Percentiles rank a stretch among this genome's conserved stretches.
Conservation (phyloP, 2,888 invertebrate species). For the Dasysyrphus tricinctus region DNA sequence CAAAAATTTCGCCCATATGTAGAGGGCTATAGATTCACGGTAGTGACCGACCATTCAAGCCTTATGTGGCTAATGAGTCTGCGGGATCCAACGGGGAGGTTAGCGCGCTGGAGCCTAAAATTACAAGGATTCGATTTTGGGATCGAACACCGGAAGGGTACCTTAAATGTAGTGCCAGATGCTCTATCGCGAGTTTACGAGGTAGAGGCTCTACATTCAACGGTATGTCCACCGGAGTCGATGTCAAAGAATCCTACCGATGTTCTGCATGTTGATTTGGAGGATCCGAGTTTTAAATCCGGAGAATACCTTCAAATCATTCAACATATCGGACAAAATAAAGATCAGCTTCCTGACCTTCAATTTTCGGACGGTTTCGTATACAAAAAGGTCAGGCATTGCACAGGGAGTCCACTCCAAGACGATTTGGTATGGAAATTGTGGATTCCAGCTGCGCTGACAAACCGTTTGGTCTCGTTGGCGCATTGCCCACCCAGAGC, state of each 20-base stretch:
- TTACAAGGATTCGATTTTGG: too few species aligned
- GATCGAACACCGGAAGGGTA: too few species aligned
- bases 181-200: too few species aligned
- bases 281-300: background rate
- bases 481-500: too few species aligned
- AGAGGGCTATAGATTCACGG: background rate
- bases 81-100: background rate
- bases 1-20: too few species aligned
- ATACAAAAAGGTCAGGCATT: conserved; percentile 12
- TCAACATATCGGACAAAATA: background rate
- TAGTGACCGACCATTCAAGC: background rate
- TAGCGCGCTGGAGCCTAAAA: too few species aligned
- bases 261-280: conserved; percentile 12
- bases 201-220: background rate
- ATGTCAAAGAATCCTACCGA: background rate
- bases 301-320: background rate
- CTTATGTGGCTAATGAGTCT: conserved; percentile 3
- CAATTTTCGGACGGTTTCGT: background rate
- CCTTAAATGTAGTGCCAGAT: too few species aligned
- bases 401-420: too few species aligned
- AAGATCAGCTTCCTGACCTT: conserved; percentile 15
- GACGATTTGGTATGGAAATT: too few species aligned
- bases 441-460: too few species aligned
- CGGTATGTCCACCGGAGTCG: background rate
- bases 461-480: too few species aligned